phyloP scores from a whole-genome alignment of 2,888 invertebrate genomes.

The Serrognathus titanus region DNA sequence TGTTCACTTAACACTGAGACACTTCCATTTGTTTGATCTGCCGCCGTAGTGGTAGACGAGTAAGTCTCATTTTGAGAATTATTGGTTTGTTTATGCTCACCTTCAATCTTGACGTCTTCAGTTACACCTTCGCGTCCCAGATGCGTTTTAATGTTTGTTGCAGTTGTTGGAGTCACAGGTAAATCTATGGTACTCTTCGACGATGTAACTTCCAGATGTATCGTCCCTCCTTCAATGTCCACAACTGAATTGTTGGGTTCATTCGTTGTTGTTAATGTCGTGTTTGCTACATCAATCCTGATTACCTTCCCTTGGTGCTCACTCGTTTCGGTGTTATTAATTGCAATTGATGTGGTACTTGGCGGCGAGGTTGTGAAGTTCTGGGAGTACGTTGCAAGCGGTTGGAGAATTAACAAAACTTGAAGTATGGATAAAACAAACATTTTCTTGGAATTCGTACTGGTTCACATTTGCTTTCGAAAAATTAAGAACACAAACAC shows the following conservation, averaged over 20 bases:
- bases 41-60: too few species aligned
- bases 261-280: not conserved
- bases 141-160: not conserved
- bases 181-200: too few species aligned
- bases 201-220: too few species aligned
- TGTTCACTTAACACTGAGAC: not conserved
- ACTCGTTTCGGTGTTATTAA: too few species aligned
- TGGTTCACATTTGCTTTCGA: slow-evolving; percentile 7
- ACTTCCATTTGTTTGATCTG: not conserved
- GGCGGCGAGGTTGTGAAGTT: too few species aligned
- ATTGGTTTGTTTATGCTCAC: not conserved
- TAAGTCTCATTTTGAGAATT: too few species aligned
- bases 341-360: too few species aligned
- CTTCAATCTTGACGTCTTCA: too few species aligned
- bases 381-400: not conserved
- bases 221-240: too few species aligned
- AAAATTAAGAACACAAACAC: slow-evolving; percentile 7
- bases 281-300: too few species aligned
- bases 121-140: slow-evolving; percentile 7
- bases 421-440: slow-evolving; percentile 11
- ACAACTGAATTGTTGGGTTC: not conserved
- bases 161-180: too few species aligned
- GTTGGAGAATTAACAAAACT: slow-evolving; percentile 7
- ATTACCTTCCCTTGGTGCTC: too few species aligned
- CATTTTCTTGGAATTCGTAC: slow-evolving; percentile 6